Percentiles rank a stretch among this genome's conserved stretches.
Conservation (phyloP, 2,113 vertebrate species). For the Phaetusa simplex region DNA sequence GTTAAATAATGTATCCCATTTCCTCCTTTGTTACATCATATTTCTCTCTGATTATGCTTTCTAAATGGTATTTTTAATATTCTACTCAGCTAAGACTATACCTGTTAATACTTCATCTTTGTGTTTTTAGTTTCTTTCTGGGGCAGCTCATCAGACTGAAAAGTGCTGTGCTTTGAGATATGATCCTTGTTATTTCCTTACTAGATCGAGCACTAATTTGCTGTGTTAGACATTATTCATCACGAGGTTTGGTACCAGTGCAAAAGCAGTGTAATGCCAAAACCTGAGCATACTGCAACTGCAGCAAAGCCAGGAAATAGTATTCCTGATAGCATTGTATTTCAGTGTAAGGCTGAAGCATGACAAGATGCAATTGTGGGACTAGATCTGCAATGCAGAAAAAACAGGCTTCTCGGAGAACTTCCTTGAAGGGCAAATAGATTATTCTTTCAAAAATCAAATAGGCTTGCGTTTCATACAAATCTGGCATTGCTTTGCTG, state of each 20-base stretch:
- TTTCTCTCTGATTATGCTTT: neutral
- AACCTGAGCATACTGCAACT: neutral
- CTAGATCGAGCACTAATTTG: neutral
- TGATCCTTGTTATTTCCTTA: neutral
- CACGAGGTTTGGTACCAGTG: neutral
- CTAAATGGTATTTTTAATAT: neutral
- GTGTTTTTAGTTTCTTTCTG: neutral
- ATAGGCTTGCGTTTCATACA: neutral
- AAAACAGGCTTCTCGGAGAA: neutral
- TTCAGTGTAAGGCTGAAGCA: neutral
- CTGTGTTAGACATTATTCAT: neutral
- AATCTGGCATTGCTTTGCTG: neutral
- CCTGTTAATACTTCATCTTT: neutral
- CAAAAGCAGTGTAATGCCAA: neutral
- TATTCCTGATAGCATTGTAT: neutral
- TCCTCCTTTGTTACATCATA: neutral
- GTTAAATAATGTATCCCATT: neutral
- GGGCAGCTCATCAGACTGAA: neutral
- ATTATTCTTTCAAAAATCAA: neutral
- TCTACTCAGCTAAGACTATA: neutral
- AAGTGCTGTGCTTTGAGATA: neutral
- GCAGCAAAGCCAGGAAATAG: neutral
- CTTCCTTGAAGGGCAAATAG: neutral
- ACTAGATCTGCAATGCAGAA: constrained; percentile 1
- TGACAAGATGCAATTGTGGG: neutral